Conservation (phyloP, 2,888 invertebrate species). For the Sclerodermus sp. region DNA sequence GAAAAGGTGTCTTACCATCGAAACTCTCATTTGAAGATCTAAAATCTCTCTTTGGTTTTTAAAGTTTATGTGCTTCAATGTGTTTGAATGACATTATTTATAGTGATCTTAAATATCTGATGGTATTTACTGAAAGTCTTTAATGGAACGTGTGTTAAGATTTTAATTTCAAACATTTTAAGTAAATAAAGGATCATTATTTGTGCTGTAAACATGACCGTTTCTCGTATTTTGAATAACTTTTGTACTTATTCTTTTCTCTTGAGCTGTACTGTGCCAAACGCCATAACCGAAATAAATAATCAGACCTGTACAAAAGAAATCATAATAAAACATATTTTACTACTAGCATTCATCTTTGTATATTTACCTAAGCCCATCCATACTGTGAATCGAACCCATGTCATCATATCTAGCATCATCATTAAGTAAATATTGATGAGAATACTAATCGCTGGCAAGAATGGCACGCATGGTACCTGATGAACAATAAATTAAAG, state of each 20-base stretch:
- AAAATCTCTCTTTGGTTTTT: constrained; percentile 65
- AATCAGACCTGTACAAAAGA: background rate
- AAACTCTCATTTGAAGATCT: constrained; percentile 82
- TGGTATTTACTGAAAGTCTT: too few relatives aligned
- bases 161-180: too few relatives aligned
- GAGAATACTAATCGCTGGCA: constrained; percentile 80
- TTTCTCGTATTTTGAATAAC: too few relatives aligned
- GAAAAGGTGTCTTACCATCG: constrained; percentile 64
- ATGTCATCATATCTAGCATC: constrained; percentile 74
- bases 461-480: constrained; percentile 81
- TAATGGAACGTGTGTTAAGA: too few relatives aligned
- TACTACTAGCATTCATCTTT: background rate
- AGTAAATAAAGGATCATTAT: too few relatives aligned
- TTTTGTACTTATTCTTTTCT: too few relatives aligned
- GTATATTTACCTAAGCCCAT: constrained; percentile 71
- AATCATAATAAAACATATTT: background rate
- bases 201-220: too few relatives aligned
- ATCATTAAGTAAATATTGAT: constrained; percentile 85
- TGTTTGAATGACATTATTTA: too few relatives aligned
- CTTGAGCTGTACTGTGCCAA: constrained; percentile 21
- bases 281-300: constrained; percentile 75
- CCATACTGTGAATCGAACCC: constrained; percentile 85
- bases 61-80: constrained; percentile 5
- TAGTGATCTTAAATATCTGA: too few relatives aligned
- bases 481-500: constrained; percentile 51